Conservation (phyloP, 2,888 invertebrate genomes). For the Anticlea derivata region DNA sequence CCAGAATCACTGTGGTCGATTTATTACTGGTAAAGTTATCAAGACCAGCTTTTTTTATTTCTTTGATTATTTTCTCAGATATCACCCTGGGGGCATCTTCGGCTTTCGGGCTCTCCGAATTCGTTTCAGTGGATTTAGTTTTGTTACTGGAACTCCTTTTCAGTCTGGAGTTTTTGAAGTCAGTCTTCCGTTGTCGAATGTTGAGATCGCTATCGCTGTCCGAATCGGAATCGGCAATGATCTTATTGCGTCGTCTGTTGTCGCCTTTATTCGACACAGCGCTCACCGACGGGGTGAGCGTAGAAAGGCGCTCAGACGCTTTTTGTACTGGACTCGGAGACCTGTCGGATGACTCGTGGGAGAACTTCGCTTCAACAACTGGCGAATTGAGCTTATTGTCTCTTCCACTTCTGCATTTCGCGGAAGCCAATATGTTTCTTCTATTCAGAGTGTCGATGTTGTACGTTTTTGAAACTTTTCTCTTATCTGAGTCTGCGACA, state of each 20-base stretch:
- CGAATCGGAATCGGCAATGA: conserved; percentile 74
- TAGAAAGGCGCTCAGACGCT: conserved; percentile 81
- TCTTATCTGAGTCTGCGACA: conserved; percentile 85
- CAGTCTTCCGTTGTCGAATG: conserved; percentile 72
- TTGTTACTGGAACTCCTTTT: conserved; percentile 73
- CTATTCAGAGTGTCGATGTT: conserved; percentile 93
- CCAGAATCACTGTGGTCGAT: conserved; percentile 32
- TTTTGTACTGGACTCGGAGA: conserved; percentile 77
- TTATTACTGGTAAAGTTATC: conserved; percentile 54
- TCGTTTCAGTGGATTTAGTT: conserved; percentile 62
- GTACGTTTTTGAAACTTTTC: conserved; percentile 89
- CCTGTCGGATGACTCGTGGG: conserved; percentile 82
- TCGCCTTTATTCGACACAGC: conserved; percentile 79
- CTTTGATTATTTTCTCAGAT: conserved; percentile 67
- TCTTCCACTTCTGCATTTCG: conserved; percentile 92
- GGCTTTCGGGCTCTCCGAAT: conserved; percentile 56
- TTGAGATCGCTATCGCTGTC: conserved; percentile 70
- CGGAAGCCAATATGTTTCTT: conserved; percentile 93
- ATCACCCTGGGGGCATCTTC: conserved; percentile 64
- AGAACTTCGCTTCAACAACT: conserved; percentile 88
- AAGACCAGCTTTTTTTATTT: conserved; percentile 64
- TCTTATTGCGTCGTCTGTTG: conserved; percentile 75
- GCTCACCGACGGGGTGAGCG: conserved; percentile 81
- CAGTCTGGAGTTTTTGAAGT: conserved; percentile 74
- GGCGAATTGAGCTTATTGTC: conserved; percentile 89